Base-by-base conservation (phyloP, 1,140 invertebrate species). In the Stratiolaelaps scimitus region DNA sequence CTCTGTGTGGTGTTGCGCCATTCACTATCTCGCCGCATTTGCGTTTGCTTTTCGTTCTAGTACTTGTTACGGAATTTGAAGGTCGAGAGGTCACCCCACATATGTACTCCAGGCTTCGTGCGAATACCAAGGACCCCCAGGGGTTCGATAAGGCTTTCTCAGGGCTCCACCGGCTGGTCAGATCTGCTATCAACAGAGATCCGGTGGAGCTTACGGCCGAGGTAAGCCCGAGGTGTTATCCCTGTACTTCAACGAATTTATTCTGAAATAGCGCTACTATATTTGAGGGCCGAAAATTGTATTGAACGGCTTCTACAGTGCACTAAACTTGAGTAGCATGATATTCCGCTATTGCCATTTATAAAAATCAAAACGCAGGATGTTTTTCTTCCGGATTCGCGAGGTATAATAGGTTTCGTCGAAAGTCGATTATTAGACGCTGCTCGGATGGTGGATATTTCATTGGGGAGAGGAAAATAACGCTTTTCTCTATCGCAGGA, bases 401-500 rank as follows among this genome's bases (percentile, higher is more conserved):
- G n/a, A n/a, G n/a, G n/a, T n/a, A n/a, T n/a, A n/a, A n/a, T n/a
- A n/a, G n/a, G n/a, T n/a, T n/a, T n/a, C n/a, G n/a, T n/a, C n/a
- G n/a, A n/a, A n/a, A n/a, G n/a, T n/a, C n/a, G n/a, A n/a, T n/a
- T n/a, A n/a, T n/a, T n/a, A n/a, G n/a, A n/a, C n/a, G n/a, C n/a
- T n/a, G n/a, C n/a, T n/a, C n/a, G n/a, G n/a, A n/a, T n/a, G n/a
- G n/a, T n/a, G n/a, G n/a, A 6, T 40, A 40, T 40, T 40, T 40
- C 10, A 6, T 40, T 10, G 34, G 10, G 34, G 34, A 6, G 34
- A 10, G 34, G 10, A 40, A 40, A 40, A 40, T 40, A 40, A 40
- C 10, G 34, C 34, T 40, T 40, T 40, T 60, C 34, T 60, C 23
- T 28, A 28, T 45, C n/a, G 44, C 53, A 60, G 53, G 53, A 60